These are phyloP conservation scores for Drosophila fuyamai DNA, from an alignment of 1,140 invertebrate species.

Conservation along the genomic window DNA sequence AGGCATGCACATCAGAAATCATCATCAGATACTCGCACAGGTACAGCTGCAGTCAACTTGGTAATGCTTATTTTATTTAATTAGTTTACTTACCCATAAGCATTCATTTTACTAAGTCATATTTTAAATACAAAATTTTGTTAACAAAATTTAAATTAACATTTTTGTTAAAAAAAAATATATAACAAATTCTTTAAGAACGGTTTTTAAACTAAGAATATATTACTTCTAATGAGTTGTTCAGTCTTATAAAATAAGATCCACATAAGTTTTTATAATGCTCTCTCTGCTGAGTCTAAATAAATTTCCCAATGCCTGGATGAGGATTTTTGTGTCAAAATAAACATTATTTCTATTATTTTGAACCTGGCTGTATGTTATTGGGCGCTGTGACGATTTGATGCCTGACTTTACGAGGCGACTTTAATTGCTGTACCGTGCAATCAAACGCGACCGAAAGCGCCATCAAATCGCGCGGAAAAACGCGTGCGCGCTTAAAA, in stretches of 20 bases:
- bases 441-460: slow-evolving; percentile 75
- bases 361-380: background rate
- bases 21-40: slow-evolving; percentile 37
- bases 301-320: too few relatives aligned
- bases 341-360: background rate
- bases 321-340: too few relatives aligned
- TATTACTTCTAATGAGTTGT: too few relatives aligned
- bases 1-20: slow-evolving; percentile 47
- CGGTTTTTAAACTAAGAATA: too few relatives aligned
- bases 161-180: too few relatives aligned
- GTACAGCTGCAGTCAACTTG: background rate
- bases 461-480: slow-evolving; percentile 75
- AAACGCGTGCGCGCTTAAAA: slow-evolving; percentile 60
- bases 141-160: background rate
- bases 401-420: slow-evolving; percentile 51
- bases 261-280: too few relatives aligned
- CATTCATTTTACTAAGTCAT: too few relatives aligned
- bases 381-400: slow-evolving; percentile 25
- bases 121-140: background rate
- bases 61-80: background rate
- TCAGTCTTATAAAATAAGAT: too few relatives aligned
- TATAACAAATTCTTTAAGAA: too few relatives aligned
- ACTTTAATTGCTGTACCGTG: slow-evolving; percentile 69
- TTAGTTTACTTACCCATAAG: too few relatives aligned
- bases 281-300: too few relatives aligned